These are phyloP conservation scores for Mimumesa dahlbomi DNA, from an alignment of 2,888 invertebrate species.

Conservation along the genomic window DNA sequence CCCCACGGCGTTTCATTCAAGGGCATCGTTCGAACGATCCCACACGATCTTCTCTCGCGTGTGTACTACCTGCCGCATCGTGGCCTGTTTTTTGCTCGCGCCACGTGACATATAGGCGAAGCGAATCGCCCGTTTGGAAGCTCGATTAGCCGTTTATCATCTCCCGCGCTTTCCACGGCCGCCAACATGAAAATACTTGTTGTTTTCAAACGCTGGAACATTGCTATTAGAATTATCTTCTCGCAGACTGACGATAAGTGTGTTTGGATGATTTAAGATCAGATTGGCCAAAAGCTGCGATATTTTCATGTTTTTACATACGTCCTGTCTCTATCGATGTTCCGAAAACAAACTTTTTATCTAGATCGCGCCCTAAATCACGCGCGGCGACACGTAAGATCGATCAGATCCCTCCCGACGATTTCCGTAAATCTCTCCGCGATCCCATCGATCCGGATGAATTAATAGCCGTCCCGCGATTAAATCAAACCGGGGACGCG, in stretches of 20 bases:
- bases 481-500: conserved; percentile 9
- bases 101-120: conserved; percentile 32
- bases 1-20: conserved; percentile 52
- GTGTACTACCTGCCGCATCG: conserved; percentile 11
- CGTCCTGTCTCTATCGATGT: no score
- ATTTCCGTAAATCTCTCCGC: conserved; percentile 32
- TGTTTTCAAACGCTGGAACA: no score
- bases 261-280: no score
- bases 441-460: conserved; percentile 21
- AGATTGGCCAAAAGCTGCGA: no score
- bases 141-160: conserved; percentile 15
- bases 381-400: conserved; percentile 9
- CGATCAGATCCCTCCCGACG: conserved; percentile 19
- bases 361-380: no score
- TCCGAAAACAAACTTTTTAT: no score
- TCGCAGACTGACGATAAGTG: no score
- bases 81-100: conserved; percentile 31
- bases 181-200: no score
- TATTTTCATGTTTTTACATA: no score
- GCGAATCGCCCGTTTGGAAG: conserved; percentile 43
- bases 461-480: conserved; percentile 16
- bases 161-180: conserved; percentile 10
- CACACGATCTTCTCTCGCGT: conserved; percentile 47
- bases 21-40: conserved; percentile 46
- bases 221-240: no score